Conservation (phyloP, 2,113 vertebrate species). For the Oceanodroma tethys region DNA sequence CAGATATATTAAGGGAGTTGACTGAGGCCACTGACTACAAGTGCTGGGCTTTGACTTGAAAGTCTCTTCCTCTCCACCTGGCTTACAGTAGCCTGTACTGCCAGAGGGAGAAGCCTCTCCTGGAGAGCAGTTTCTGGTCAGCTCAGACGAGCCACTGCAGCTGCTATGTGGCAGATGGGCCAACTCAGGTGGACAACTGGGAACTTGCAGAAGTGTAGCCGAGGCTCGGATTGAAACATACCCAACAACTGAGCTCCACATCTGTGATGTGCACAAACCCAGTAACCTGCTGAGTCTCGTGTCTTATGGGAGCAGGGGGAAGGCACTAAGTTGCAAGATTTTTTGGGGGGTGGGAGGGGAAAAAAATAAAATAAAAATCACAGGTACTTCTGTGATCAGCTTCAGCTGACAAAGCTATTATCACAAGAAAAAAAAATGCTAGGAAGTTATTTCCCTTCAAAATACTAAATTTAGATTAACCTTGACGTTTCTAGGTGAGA, state of each 20-base stretch:
- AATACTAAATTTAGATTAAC: conserved; percentile 19
- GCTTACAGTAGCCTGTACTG: too few relatives aligned
- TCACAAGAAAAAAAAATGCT: not conserved
- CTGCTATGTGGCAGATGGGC: fast-evolving
- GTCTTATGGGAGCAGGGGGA: not conserved
- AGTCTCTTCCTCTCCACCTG: not conserved
- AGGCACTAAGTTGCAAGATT: not conserved
- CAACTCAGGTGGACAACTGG: not conserved
- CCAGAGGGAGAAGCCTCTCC: not conserved
- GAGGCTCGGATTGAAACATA: not conserved
- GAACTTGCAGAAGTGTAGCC: not conserved
- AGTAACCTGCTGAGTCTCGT: not conserved
- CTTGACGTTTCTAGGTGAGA: not conserved
- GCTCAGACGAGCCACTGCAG: not conserved
- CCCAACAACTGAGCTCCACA: not conserved
- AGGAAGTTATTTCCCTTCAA: not conserved
- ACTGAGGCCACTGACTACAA: not conserved
- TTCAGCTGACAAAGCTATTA: not conserved
- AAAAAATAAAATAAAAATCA: not conserved
- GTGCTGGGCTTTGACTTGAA: not conserved
- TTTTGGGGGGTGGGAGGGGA: too few relatives aligned
- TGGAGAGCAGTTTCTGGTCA: not conserved
- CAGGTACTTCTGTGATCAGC: not conserved
- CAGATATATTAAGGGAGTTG: not conserved
- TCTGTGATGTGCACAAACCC: not conserved